Percentiles rank a stretch among this genome's conserved stretches.
Evolutionary conservation across 2,797 vertebrate species (phyloP).

Genomic region (Neostethus bicornis): DNA sequence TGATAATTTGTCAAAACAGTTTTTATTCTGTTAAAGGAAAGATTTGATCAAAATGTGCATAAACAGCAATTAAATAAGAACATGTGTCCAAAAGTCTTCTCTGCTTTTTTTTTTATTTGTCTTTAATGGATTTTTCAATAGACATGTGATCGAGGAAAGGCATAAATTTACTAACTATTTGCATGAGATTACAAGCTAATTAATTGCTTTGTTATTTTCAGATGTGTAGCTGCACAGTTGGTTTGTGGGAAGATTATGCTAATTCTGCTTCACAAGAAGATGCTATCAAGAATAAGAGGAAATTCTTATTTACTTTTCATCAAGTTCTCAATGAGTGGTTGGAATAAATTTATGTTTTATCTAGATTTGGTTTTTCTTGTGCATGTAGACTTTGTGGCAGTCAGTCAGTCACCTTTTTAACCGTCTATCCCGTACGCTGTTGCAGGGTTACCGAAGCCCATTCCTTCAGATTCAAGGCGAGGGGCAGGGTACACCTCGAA

Average conservation of each 20-base stretch:
- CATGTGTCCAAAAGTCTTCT: slow-evolving; percentile 14
- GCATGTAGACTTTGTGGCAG: no score
- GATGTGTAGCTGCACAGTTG: background rate
- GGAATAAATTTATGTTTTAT: background rate
- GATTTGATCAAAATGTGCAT: slow-evolving; percentile 30
- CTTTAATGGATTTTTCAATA: background rate
- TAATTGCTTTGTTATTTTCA: background rate
- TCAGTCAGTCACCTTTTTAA: no score
- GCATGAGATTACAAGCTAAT: background rate
- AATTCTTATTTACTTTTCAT: background rate
- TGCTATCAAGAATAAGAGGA: background rate
- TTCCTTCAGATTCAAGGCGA: no score
- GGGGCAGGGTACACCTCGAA: no score
- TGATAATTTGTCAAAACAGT: background rate
- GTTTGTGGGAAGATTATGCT: background rate
- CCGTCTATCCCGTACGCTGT: no score
- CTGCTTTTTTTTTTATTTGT: background rate
- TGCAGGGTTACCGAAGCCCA: no score
- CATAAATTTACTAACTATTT: background rate
- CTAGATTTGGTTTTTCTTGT: no score
- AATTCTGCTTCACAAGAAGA: background rate
- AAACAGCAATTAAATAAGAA: slow-evolving; percentile 47
- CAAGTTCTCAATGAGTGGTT: background rate
- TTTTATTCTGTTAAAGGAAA: slow-evolving; percentile 13
- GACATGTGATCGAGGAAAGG: background rate